Evolutionary conservation across 2,888 invertebrate genomes (phyloP).

Genomic region (Plebejus argus): DNA sequence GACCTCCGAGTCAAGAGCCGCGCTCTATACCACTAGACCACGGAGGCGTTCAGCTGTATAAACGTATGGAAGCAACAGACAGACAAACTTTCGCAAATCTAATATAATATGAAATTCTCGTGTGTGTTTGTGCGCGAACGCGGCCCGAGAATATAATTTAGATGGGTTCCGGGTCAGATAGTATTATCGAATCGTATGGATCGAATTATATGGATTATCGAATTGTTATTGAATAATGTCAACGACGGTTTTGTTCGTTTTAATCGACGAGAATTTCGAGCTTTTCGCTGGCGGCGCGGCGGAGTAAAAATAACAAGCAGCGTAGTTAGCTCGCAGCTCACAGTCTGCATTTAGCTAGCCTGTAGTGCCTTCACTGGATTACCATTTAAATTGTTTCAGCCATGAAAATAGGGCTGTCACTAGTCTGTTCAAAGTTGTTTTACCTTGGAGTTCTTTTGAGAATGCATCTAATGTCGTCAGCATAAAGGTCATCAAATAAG

Average conservation of each 20-base stretch:
- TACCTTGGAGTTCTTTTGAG: not conserved
- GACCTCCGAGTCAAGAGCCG: no score
- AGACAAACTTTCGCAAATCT: no score
- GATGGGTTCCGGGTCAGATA: no score
- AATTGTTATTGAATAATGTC: not conserved
- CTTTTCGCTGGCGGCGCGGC: not conserved
- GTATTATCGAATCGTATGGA: no score
- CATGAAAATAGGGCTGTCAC: constrained; percentile 35
- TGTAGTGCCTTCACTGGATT: constrained; percentile 48
- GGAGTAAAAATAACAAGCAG: constrained; percentile 15
- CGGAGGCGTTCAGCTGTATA: no score
- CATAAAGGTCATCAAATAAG: no score
- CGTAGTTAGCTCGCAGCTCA: constrained; percentile 20
- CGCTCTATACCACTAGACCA: no score
- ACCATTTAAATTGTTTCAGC: constrained; percentile 56
- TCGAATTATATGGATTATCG: no score
- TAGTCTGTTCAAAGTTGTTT: not conserved
- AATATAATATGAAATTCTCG: no score
- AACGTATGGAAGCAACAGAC: no score
- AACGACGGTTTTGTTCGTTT: not conserved
- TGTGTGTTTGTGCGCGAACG: no score
- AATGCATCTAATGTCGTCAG: not conserved
- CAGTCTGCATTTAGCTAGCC: constrained; percentile 19
- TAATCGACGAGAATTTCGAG: constrained; percentile 8
- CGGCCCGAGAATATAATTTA: no score